Evolutionary conservation across 2,797 vertebrate species (phyloP), one percentile per base, ranked within the genome.

Genomic region (Melanotaenia trifasciata): DNA sequence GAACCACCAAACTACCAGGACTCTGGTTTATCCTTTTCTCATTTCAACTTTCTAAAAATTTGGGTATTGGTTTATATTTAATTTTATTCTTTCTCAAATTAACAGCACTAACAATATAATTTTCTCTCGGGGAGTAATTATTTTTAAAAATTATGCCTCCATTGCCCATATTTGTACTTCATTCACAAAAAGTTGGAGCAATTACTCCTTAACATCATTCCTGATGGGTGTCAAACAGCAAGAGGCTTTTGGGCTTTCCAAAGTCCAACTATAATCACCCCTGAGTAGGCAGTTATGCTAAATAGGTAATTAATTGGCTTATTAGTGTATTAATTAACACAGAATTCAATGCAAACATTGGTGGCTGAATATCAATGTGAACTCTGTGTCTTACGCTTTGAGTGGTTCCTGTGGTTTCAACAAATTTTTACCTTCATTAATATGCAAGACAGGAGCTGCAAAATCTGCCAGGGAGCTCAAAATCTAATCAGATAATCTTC

Each of bases 401-500:
- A 74, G 70, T n/a, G 16, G 18, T 43, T 84, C 50, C 51, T 66
- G 54, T 32, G 57, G 57, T 73, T 74, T 76, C 26, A 60, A 72
- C 10, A 18, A 4, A 28, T 30, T 73, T 45, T 30, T 30, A 54
- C 66, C 10, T 54, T 77, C 62, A 85, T 85, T 71, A 87, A 81
- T 64, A 84, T 86, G 40, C 78, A 71, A 75, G 35, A 68, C 65
- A 54, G 60, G 33, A 51, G 68, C 61, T 63, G 22, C 32, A 54
- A 13, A 85, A 61, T 72, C 66, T 81, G 53, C 75, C 36, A 66
- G 70, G 62, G 64, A 84, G 65, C 72, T 54, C 45, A 5, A 54
- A 64, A 73, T 82, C 69, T 78, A 74, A 87, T 84, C 84, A 85
- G 75, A 84, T 76, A 45, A 89, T 77, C 67, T 73, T 8, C 59